These are phyloP conservation scores for Heliconius eleuchia DNA, from an alignment of 1,140 invertebrate species.

Conservation along the genomic window DNA sequence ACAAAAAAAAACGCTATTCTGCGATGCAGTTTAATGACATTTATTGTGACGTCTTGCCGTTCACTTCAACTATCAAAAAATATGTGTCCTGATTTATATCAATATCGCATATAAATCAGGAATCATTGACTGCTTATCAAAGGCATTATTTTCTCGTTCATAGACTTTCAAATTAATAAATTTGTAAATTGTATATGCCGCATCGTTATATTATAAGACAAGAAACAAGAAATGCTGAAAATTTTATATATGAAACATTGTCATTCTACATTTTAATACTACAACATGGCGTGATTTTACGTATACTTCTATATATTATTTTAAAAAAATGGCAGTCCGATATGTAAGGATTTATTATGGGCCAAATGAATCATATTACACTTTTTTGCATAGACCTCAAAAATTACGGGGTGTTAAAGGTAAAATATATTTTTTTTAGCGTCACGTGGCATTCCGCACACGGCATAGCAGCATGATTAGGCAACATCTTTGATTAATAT, in stretches of 20 bases:
- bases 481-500: no score
- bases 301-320: neutral
- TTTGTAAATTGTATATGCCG: neutral
- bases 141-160: neutral
- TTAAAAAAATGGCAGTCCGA: conserved; percentile 45
- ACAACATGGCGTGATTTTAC: neutral
- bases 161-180: neutral
- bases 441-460: no score
- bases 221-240: no score
- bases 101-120: neutral
- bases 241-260: neutral
- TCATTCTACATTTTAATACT: neutral
- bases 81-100: neutral
- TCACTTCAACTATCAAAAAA: neutral
- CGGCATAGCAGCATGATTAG: no score
- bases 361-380: conserved; percentile 53
- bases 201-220: neutral
- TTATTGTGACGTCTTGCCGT: neutral
- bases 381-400: conserved; percentile 56
- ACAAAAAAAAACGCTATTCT: neutral
- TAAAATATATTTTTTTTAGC: conserved; percentile 20
- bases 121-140: neutral
- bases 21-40: neutral
- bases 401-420: conserved; percentile 58
- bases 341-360: conserved; percentile 63